Conservation (phyloP, 2,113 vertebrate species). For the Gasterosteus nipponicus region DNA sequence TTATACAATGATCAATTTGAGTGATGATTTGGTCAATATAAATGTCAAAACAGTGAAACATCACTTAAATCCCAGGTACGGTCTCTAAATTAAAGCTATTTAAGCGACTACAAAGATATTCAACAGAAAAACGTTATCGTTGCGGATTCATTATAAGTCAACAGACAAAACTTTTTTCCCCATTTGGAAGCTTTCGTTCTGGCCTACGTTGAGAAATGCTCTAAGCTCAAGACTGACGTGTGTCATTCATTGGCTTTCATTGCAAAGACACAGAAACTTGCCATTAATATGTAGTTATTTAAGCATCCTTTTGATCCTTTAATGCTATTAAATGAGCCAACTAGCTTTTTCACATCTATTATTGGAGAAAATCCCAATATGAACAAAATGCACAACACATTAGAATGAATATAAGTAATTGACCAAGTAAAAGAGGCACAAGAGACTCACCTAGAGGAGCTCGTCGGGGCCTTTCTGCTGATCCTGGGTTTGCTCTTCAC, state of each 20-base stretch:
- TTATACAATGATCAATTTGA: not conserved
- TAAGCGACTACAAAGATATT: not conserved
- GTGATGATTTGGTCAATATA: not conserved
- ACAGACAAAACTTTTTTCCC: not conserved
- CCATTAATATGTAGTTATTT: too few relatives aligned
- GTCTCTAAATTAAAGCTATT: too few relatives aligned
- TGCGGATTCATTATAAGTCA: not conserved
- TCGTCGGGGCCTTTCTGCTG: slow-evolving; percentile 68
- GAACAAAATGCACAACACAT: not conserved
- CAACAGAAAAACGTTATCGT: not conserved
- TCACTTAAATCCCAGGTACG: not conserved
- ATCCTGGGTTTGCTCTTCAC: slow-evolving; percentile 66
- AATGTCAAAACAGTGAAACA: not conserved
- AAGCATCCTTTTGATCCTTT: too few relatives aligned
- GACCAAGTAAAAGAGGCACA: not conserved
- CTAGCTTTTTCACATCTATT: too few relatives aligned
- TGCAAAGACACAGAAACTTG: too few relatives aligned
- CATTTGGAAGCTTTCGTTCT: too few relatives aligned
- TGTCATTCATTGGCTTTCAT: too few relatives aligned
- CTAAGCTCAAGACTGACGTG: not conserved
- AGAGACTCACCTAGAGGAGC: slow-evolving; percentile 58
- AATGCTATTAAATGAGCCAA: too few relatives aligned
- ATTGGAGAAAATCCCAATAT: too few relatives aligned
- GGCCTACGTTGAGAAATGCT: too few relatives aligned
- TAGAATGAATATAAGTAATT: not conserved